A percentile compares a stretch with the other conserved stretches of the same genome.
These are phyloP conservation scores for Sparus aurata DNA, from an alignment of 2,797 vertebrate genomes.

Conservation along the genomic window DNA sequence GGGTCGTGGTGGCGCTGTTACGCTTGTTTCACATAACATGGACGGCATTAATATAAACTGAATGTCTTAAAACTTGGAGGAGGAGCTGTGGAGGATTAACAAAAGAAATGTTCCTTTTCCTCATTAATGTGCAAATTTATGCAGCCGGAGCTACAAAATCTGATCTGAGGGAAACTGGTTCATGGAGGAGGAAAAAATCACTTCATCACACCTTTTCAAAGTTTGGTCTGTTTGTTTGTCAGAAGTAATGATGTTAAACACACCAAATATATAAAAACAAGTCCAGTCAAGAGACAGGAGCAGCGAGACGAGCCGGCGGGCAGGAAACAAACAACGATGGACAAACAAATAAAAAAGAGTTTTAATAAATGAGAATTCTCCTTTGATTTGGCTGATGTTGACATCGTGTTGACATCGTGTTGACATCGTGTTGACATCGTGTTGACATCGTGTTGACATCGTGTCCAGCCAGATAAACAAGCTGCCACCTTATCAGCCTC, in stretches of 20 bases:
- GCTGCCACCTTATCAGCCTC: not conserved
- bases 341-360: not conserved
- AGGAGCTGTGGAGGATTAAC: constrained; percentile 16
- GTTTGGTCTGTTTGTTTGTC: not conserved
- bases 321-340: not conserved
- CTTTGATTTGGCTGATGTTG: not conserved
- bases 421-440: no score
- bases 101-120: not conserved
- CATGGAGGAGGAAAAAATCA: not conserved
- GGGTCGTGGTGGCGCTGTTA: not conserved
- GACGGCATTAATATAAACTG: not conserved
- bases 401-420: no score
- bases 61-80: not conserved
- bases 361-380: not conserved
- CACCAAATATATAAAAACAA: not conserved
- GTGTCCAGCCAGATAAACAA: not conserved
- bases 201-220: not conserved
- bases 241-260: not conserved
- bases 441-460: not conserved
- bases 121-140: constrained; percentile 18
- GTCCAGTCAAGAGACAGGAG: not conserved
- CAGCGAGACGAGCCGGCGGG: not conserved
- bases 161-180: not conserved
- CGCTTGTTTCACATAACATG: no score
- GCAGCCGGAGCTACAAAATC: constrained; percentile 10